Evolutionary conservation across 2,797 vertebrate species (phyloP).

Genomic region (Brachymystax lenok): DNA sequence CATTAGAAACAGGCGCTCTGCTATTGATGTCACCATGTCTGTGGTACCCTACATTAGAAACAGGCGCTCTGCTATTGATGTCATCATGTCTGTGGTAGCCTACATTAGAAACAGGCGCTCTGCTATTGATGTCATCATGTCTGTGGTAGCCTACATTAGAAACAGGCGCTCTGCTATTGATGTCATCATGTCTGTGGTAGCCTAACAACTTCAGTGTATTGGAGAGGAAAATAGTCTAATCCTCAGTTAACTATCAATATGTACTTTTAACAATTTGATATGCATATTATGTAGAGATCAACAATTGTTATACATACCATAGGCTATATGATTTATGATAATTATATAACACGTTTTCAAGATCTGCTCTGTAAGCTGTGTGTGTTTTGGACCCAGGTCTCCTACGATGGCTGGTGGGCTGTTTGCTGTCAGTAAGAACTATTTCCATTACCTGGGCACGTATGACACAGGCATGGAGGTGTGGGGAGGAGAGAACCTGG

Average conservation of each 20-base stretch:
- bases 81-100: too few relatives aligned
- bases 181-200: too few relatives aligned
- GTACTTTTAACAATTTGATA: conserved; percentile 79
- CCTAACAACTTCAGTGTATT: too few relatives aligned
- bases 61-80: conserved; percentile 72
- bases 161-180: too few relatives aligned
- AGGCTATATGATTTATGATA: background rate
- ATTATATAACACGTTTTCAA: background rate
- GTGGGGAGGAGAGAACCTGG: conserved; percentile 98
- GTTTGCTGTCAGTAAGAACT: conserved; percentile 91
- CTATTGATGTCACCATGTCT: conserved; percentile 90
- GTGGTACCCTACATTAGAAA: conserved; percentile 57
- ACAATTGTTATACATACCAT: background rate
- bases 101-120: too few relatives aligned
- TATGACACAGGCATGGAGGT: conserved; percentile 99
- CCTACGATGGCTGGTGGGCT: conserved; percentile 98
- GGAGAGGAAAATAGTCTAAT: too few relatives aligned
- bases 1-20: conserved; percentile 77
- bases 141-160: too few relatives aligned
- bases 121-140: too few relatives aligned
- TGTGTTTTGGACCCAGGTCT: conserved; percentile 75
- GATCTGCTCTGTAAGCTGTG: background rate
- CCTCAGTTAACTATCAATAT: too few relatives aligned
- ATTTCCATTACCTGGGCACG: conserved; percentile 95
- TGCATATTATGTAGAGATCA: too few relatives aligned